Conservation (phyloP, 1,140 invertebrate species). For the Trachelipus rathkii region DNA sequence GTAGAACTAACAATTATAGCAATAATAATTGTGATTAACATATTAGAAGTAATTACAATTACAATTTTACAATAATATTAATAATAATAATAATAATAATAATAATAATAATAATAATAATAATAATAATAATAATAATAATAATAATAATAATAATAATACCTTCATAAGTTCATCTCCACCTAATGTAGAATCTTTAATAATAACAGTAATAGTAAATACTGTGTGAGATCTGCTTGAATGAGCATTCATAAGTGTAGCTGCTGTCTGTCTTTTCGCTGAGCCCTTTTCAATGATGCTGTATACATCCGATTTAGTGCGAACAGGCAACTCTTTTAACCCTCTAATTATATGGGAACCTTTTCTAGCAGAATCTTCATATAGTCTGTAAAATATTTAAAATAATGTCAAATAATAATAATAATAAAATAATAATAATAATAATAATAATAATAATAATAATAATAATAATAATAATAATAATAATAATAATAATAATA, state of each 20-base stretch:
- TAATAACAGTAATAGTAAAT: slow-evolving; percentile 90
- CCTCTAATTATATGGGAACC: slow-evolving; percentile 90
- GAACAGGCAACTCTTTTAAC: slow-evolving; percentile 86
- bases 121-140: background rate
- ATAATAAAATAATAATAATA: too few relatives aligned
- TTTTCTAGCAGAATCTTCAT: slow-evolving; percentile 71
- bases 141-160: background rate
- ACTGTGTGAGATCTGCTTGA: slow-evolving; percentile 94
- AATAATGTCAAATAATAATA: too few relatives aligned
- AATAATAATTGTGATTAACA: too few relatives aligned
- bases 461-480: too few relatives aligned
- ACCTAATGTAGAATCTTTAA: slow-evolving; percentile 81
- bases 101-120: background rate
- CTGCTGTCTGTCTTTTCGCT: slow-evolving; percentile 79
- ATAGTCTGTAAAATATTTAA: slow-evolving; percentile 59
- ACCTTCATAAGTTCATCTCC: slow-evolving; percentile 83
- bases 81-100: background rate
- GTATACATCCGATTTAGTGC: slow-evolving; percentile 87
- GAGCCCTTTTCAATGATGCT: slow-evolving; percentile 80
- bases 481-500: too few relatives aligned
- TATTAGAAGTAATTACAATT: too few relatives aligned
- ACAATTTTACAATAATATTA: too few relatives aligned
- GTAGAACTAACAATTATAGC: too few relatives aligned
- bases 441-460: too few relatives aligned
- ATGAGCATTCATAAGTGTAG: slow-evolving; percentile 89